Evolutionary conservation across 2,113 vertebrate species (phyloP).

Genomic region (Notothenia rossii): DNA sequence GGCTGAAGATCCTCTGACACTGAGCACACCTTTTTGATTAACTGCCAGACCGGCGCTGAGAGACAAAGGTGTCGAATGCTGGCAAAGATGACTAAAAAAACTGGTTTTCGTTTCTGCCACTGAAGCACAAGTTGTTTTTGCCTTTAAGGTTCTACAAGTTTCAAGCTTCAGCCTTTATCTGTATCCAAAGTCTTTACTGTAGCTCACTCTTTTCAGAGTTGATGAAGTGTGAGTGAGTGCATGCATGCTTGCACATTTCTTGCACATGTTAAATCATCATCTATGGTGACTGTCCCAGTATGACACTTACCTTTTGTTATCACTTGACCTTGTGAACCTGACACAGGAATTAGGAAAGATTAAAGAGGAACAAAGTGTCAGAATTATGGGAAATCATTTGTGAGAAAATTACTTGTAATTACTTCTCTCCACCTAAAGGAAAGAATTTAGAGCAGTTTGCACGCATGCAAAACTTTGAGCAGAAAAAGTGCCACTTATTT

Average conservation of each 20-base stretch:
- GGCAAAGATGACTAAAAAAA: slow-evolving; percentile 76
- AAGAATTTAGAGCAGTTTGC: slow-evolving; percentile 16
- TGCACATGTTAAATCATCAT: slow-evolving; percentile 23
- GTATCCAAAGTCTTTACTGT: slow-evolving; percentile 49
- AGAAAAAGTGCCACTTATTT: slow-evolving; percentile 28
- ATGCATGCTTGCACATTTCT: slow-evolving; percentile 35
- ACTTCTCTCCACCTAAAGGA: background rate
- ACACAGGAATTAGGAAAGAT: background rate
- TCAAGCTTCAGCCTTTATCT: slow-evolving; percentile 38
- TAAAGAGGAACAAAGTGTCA: slow-evolving; percentile 7
- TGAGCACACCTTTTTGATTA: slow-evolving; percentile 66
- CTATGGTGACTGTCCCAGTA: slow-evolving; percentile 10
- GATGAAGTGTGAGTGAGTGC: slow-evolving; percentile 31
- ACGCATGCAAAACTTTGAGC: slow-evolving; percentile 24
- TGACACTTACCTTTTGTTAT: slow-evolving; percentile 36
- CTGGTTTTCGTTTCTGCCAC: slow-evolving; percentile 56
- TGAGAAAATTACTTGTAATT: background rate
- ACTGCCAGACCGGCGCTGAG: slow-evolving; percentile 44
- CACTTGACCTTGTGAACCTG: slow-evolving; percentile 51
- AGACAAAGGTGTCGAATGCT: slow-evolving; percentile 63
- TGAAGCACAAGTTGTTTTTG: slow-evolving; percentile 23
- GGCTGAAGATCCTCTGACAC: slow-evolving; percentile 11
- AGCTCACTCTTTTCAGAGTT: slow-evolving; percentile 35
- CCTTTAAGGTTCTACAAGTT: slow-evolving; percentile 55
- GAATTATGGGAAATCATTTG: slow-evolving; percentile 3